Percentiles rank a stretch among this genome's conserved stretches.
These are phyloP conservation scores for Ginglymostoma cirratum DNA, from an alignment of 2,113 vertebrate genomes.

Conservation along the genomic window DNA sequence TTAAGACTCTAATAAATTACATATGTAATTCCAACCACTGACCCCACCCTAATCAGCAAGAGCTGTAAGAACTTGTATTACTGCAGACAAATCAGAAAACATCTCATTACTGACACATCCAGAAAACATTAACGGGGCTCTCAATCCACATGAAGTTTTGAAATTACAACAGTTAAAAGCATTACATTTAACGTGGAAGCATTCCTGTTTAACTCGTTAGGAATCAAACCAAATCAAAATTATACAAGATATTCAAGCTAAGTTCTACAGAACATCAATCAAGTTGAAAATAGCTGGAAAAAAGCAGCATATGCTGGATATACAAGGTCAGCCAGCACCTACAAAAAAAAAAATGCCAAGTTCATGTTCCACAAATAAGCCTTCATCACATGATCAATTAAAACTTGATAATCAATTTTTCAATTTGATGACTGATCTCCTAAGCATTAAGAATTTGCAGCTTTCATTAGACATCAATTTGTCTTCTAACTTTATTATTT, in stretches of 20 bases:
- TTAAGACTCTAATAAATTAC: neutral
- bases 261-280: neutral
- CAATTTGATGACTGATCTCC: neutral
- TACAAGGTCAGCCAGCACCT: neutral
- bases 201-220: slow-evolving; percentile 4
- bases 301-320: slow-evolving; percentile 1
- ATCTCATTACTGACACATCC: neutral
- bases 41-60: neutral
- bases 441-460: neutral
- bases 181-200: slow-evolving; percentile 34
- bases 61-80: neutral
- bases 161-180: slow-evolving; percentile 38
- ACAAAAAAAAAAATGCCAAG: neutral
- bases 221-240: slow-evolving; percentile 41
- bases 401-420: neutral
- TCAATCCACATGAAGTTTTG: slow-evolving; percentile 40
- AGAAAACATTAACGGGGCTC: slow-evolving; percentile 21
- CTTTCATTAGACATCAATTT: neutral
- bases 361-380: neutral
- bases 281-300: neutral
- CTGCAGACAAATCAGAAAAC: neutral
- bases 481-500: neutral
- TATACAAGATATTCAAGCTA: neutral
- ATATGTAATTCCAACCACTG: neutral
- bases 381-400: no score